Evolutionary conservation across 2,888 invertebrate species (phyloP).

Genomic region (Chromoteleia sp.): DNA sequence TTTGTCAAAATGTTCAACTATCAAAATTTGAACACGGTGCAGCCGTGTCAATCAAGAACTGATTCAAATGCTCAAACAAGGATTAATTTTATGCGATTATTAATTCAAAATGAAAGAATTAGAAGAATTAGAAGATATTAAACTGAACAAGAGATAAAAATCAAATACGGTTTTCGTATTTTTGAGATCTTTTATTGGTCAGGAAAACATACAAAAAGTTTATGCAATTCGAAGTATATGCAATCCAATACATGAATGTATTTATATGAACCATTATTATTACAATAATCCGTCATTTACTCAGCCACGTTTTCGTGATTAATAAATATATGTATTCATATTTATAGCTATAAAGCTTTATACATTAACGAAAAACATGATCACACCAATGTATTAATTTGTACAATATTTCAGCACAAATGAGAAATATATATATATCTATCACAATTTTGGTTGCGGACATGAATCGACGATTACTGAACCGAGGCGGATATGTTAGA

Average conservation of each 20-base stretch:
- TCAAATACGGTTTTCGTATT: slow-evolving; percentile 14
- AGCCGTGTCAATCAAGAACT: too few species aligned
- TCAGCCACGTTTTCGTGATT: slow-evolving; percentile 64
- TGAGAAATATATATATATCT: slow-evolving; percentile 28
- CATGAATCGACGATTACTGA: slow-evolving; percentile 51
- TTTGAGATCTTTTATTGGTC: slow-evolving; percentile 81
- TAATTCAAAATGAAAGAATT: neutral
- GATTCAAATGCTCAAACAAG: slow-evolving; percentile 51
- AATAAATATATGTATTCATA: slow-evolving; percentile 32
- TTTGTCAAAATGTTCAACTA: slow-evolving; percentile 61
- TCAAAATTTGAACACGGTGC: slow-evolving; percentile 50
- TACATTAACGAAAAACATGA: slow-evolving; percentile 38
- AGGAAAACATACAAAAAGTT: slow-evolving; percentile 81
- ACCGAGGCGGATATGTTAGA: slow-evolving; percentile 59
- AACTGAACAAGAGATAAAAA: slow-evolving; percentile 1
- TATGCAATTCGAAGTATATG: slow-evolving; percentile 79
- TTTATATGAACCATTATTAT: slow-evolving; percentile 74
- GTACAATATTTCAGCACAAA: slow-evolving; percentile 25
- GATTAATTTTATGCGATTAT: slow-evolving; percentile 43
- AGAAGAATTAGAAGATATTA: neutral
- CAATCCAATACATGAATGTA: slow-evolving; percentile 76
- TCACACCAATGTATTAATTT: slow-evolving; percentile 47
- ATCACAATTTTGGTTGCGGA: slow-evolving; percentile 53
- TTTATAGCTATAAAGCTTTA: slow-evolving; percentile 35
- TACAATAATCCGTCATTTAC: slow-evolving; percentile 63